phyloP scores from a whole-genome alignment of 2,797 vertebrate species.

The Apogon hyalosoma region DNA sequence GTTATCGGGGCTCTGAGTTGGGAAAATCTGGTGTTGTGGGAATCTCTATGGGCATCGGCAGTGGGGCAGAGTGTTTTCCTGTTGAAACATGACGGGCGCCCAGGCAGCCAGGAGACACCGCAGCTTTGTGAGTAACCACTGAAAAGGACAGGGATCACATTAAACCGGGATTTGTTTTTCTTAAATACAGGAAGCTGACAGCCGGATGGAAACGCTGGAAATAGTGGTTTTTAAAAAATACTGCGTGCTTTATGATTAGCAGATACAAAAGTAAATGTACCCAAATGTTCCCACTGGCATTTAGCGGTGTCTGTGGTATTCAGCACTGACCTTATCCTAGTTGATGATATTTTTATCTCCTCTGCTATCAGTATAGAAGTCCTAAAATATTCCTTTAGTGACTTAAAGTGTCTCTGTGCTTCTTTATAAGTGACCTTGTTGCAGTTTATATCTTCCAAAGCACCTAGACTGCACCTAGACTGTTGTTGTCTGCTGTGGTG shows the following conservation, averaged over 20 bases:
- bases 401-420: slow-evolving; percentile 33
- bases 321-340: slow-evolving; percentile 65
- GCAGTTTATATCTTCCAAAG: not conserved
- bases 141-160: slow-evolving; percentile 10
- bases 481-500: not conserved
- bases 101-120: slow-evolving; percentile 69
- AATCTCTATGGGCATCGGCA: slow-evolving; percentile 58
- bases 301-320: slow-evolving; percentile 23
- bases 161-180: not conserved
- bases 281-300: not conserved
- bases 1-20: slow-evolving; percentile 52
- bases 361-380: slow-evolving; percentile 31
- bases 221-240: not conserved
- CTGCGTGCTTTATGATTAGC: slow-evolving; percentile 1
- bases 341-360: slow-evolving; percentile 67
- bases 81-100: slow-evolving; percentile 77
- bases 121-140: slow-evolving; percentile 77
- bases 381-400: slow-evolving; percentile 54
- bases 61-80: slow-evolving; percentile 37
- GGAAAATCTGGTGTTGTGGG: slow-evolving; percentile 57
- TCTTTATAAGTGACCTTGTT: slow-evolving; percentile 32
- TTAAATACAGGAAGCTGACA: slow-evolving; percentile 39
- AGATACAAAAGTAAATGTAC: not conserved
- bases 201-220: slow-evolving; percentile 9
- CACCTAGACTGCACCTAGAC: rapidly evolving